phyloP scores from a whole-genome alignment of 2,113 vertebrate genomes.

The Pseudonaja textilis region DNA sequence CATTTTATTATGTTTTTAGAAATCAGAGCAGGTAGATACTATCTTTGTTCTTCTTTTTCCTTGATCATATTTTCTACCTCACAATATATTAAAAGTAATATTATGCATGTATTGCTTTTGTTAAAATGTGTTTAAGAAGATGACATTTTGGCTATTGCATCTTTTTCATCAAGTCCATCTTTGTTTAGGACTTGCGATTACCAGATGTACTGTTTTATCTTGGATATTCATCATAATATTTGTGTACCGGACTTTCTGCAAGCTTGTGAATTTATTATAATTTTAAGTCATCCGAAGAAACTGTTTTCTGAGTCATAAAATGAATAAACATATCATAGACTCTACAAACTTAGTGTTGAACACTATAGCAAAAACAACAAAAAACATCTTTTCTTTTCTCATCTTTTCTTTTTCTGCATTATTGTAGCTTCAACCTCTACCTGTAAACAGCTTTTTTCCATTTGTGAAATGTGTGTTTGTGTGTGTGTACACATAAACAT shows the following conservation, averaged over 20 bases:
- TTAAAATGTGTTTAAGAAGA: neutral
- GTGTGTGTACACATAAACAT: neutral
- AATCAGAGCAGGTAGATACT: neutral
- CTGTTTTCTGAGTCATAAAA: neutral
- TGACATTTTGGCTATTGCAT: neutral
- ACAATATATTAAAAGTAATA: neutral
- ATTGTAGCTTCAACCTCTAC: neutral
- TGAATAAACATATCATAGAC: neutral
- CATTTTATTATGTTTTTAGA: neutral
- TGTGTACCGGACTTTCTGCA: neutral
- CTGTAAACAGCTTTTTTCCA: neutral
- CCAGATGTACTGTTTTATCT: neutral
- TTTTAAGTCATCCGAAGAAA: neutral
- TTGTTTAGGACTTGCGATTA: neutral
- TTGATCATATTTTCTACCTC: constrained; percentile 13
- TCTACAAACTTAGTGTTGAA: neutral
- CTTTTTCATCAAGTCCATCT: neutral
- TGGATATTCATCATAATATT: neutral
- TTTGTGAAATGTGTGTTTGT: neutral
- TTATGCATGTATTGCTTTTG: neutral
- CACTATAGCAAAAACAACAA: neutral
- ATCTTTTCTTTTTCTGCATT: too few relatives aligned
- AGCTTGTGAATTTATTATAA: neutral
- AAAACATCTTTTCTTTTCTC: neutral
- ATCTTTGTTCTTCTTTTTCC: neutral